A percentile compares a stretch with the other conserved stretches of the same genome.
Evolutionary conservation across 2,888 invertebrate species (phyloP).

Genomic region (Hirtodrosophila histrioides): DNA sequence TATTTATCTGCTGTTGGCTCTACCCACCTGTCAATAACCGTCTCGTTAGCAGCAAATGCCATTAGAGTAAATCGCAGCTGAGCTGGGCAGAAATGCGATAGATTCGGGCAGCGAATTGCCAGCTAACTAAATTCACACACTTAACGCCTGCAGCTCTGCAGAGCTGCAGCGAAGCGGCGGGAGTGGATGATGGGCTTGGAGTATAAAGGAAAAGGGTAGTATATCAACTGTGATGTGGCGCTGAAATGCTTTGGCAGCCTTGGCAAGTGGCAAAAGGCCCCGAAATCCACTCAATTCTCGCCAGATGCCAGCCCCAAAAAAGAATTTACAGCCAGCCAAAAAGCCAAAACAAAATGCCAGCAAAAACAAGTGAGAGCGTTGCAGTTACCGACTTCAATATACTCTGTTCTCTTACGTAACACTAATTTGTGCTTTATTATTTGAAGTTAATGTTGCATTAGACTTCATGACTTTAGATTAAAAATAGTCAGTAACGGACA

Average conservation of each 20-base stretch:
- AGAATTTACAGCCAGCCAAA: conserved; percentile 55
- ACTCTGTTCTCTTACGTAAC: neutral
- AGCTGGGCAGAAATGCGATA: conserved; percentile 25
- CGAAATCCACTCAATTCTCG: conserved; percentile 56
- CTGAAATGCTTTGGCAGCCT: conserved; percentile 59
- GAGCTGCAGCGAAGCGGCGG: neutral
- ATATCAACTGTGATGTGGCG: conserved; percentile 53
- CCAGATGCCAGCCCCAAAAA: conserved; percentile 32
- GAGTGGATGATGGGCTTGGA: neutral
- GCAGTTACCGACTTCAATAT: neutral
- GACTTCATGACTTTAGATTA: too few species aligned
- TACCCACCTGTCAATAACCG: conserved; percentile 57
- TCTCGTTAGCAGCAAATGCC: conserved; percentile 64
- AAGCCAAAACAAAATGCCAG: conserved; percentile 55
- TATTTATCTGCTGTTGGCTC: conserved; percentile 5
- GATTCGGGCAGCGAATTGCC: conserved; percentile 29
- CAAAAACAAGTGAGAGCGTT: conserved; percentile 3
- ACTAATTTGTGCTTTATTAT: too few species aligned
- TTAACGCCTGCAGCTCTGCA: conserved; percentile 65
- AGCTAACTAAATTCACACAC: conserved; percentile 75
- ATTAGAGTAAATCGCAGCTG: conserved; percentile 69
- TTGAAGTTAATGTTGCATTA: too few species aligned
- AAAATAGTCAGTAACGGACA: too few species aligned
- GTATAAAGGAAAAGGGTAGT: conserved; percentile 15
- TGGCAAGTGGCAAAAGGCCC: conserved; percentile 55